Percentiles rank a stretch among this genome's conserved stretches.
phyloP scores from a whole-genome alignment of 2,888 invertebrate genomes.

The Drosophila mercatorum region DNA sequence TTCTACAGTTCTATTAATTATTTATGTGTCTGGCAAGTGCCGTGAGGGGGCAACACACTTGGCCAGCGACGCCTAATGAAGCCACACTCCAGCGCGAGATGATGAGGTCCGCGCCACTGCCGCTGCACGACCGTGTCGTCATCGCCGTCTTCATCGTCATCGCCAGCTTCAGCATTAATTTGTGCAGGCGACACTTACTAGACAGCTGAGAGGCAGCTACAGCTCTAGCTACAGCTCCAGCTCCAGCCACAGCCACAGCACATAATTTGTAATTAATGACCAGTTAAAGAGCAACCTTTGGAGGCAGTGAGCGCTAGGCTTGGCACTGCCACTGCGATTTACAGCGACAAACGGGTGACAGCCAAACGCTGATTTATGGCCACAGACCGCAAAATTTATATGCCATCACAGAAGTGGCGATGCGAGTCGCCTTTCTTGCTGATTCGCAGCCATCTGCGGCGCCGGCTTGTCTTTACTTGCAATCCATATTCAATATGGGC shows the following conservation, averaged over 20 bases:
- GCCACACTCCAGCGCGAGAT: slow-evolving; percentile 56
- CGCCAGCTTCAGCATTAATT: slow-evolving; percentile 68
- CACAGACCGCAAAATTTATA: slow-evolving; percentile 80
- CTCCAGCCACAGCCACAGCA: slow-evolving; percentile 42
- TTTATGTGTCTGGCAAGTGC: slow-evolving; percentile 65
- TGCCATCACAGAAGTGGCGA: slow-evolving; percentile 70
- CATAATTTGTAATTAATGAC: slow-evolving; percentile 80
- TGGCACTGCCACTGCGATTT: slow-evolving; percentile 57
- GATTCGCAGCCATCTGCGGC: slow-evolving; percentile 45
- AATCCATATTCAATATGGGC: slow-evolving; percentile 59
- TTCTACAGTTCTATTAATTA: slow-evolving; percentile 73
- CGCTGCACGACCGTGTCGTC: slow-evolving; percentile 29
- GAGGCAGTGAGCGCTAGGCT: slow-evolving; percentile 36
- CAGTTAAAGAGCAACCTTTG: slow-evolving; percentile 72
- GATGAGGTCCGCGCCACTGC: slow-evolving; percentile 21
- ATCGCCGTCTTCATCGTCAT: background rate
- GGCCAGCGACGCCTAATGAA: slow-evolving; percentile 67
- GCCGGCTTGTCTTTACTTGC: slow-evolving; percentile 55
- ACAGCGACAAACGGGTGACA: slow-evolving; percentile 71
- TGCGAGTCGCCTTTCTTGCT: slow-evolving; percentile 49
- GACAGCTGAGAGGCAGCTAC: slow-evolving; percentile 54
- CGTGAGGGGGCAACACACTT: slow-evolving; percentile 40
- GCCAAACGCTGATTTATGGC: slow-evolving; percentile 83
- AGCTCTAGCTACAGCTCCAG: slow-evolving; percentile 20
- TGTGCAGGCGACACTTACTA: slow-evolving; percentile 71